Conservation (phyloP, 2,888 invertebrate genomes). For the Tetranychus piercei region DNA sequence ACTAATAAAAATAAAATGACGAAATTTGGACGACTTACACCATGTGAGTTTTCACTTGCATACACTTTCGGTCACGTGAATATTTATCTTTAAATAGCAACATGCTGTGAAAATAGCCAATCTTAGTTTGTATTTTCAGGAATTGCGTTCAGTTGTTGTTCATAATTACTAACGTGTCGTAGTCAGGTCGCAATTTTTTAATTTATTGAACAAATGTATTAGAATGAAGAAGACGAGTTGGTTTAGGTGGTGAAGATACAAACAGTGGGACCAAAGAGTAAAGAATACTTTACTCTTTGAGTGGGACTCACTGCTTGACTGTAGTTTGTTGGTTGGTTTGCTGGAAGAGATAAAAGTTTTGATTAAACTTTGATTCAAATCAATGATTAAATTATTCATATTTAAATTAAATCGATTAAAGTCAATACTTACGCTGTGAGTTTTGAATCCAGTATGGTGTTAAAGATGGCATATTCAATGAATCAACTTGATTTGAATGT, state of each 20-base stretch:
- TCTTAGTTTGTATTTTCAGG: slow-evolving; percentile 40
- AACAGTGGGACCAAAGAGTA: slow-evolving; percentile 91
- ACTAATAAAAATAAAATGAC: too few relatives aligned
- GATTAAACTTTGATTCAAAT: too few relatives aligned
- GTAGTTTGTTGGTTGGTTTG: not conserved
- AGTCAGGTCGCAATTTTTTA: slow-evolving; percentile 71
- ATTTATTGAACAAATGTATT: slow-evolving; percentile 97
- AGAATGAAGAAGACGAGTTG: slow-evolving; percentile 81
- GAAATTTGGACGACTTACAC: too few relatives aligned
- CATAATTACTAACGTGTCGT: slow-evolving; percentile 71
- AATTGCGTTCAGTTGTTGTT: slow-evolving; percentile 55
- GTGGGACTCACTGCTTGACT: slow-evolving; percentile 17
- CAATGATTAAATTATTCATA: too few relatives aligned
- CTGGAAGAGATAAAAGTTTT: too few relatives aligned
- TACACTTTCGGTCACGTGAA: too few relatives aligned
- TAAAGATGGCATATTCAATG: too few relatives aligned
- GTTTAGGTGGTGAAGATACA: slow-evolving; percentile 76
- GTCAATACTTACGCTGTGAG: not conserved
- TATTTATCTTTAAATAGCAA: too few relatives aligned
- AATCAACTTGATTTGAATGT: not conserved
- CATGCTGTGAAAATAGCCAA: too few relatives aligned
- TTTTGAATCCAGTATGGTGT: not conserved
- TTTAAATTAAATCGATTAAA: too few relatives aligned
- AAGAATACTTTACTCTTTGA: too few relatives aligned
- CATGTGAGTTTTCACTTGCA: too few relatives aligned